Evolutionary conservation across 2,113 vertebrate genomes (phyloP).

Genomic region (Brachypodius melanocephalos): DNA sequence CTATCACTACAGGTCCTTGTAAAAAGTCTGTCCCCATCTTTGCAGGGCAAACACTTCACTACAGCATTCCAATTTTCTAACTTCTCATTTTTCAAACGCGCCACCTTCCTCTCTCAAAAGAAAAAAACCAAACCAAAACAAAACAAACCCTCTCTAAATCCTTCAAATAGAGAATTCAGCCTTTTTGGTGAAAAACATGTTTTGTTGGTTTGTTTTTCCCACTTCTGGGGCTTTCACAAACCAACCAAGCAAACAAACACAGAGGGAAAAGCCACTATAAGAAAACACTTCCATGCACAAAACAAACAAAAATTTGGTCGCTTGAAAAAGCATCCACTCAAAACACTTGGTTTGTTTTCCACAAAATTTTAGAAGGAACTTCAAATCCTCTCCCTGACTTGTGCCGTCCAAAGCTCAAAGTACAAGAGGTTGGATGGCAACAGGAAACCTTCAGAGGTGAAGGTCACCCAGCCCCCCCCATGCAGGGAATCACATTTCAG

Average conservation of each 20-base stretch:
- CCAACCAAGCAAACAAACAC: background rate
- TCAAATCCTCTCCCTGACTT: background rate
- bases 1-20: background rate
- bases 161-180: background rate
- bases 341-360: background rate
- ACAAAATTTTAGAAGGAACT: background rate
- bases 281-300: background rate
- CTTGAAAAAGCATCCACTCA: background rate
- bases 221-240: background rate
- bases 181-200: rapidly evolving
- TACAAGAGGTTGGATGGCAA: background rate
- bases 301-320: background rate
- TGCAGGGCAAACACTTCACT: background rate
- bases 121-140: background rate
- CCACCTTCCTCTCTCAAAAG: rapidly evolving
- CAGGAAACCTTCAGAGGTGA: constrained; percentile 1
- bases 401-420: background rate
- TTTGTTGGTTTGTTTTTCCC: background rate
- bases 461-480: constrained; percentile 12
- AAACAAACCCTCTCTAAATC: background rate
- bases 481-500: constrained; percentile 19
- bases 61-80: background rate
- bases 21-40: background rate
- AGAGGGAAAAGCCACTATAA: rapidly evolving
- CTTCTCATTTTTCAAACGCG: rapidly evolving